Percentiles rank a stretch among this genome's conserved stretches.
Conservation (phyloP, 2,797 vertebrate genomes). For the Craterocephalus amniculus region DNA sequence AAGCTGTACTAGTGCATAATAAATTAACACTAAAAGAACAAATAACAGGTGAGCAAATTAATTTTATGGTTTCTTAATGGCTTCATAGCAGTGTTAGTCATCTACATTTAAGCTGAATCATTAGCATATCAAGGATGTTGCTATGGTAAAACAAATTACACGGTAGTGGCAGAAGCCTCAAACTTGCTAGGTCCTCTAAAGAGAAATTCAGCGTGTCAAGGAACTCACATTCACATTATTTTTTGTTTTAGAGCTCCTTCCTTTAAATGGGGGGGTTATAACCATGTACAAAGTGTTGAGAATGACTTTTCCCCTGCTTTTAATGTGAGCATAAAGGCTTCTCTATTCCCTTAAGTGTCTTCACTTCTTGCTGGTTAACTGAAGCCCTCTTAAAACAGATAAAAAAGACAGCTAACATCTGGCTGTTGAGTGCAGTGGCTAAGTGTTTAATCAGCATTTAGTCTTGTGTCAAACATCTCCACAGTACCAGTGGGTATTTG, state of each 20-base stretch:
- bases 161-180: not conserved
- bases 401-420: not conserved
- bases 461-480: not conserved
- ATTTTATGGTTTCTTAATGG: conserved; percentile 1
- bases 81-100: conserved; percentile 11
- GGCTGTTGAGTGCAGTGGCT: not conserved
- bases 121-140: conserved; percentile 5
- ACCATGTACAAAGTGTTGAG: not conserved
- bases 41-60: conserved; percentile 1
- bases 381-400: not conserved
- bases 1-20: not conserved
- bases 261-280: not conserved
- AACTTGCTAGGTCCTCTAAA: not conserved
- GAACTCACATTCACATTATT: not conserved
- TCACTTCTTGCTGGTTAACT: conserved; percentile 11
- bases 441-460: conserved; percentile 3
- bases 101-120: conserved; percentile 4
- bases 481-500: not conserved
- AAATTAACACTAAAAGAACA: conserved; percentile 6
- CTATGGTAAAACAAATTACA: conserved; percentile 10
- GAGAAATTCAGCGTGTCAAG: not conserved
- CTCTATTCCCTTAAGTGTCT: conserved; percentile 13
- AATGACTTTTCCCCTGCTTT: not conserved
- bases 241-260: not conserved
- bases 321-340: conserved; percentile 13